Percentiles rank a stretch among this genome's conserved stretches.
Evolutionary conservation across 2,888 invertebrate genomes (phyloP).

Genomic region (Acleris sparsana): DNA sequence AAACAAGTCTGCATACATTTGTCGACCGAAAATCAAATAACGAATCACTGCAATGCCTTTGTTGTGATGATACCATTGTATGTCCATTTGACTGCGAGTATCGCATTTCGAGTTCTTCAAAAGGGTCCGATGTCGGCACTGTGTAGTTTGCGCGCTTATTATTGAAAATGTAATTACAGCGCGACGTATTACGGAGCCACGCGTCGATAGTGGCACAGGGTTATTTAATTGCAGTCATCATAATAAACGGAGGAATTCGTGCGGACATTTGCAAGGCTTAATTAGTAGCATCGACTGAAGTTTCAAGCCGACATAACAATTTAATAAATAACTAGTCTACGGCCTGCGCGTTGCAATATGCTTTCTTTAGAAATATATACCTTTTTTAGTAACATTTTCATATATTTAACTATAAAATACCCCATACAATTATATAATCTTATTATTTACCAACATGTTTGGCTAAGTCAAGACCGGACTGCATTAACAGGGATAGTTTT

Average conservation of each 20-base stretch:
- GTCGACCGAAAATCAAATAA: constrained; percentile 5
- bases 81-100: constrained; percentile 9
- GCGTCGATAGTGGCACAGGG: background rate
- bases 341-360: too few species aligned
- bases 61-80: constrained; percentile 25
- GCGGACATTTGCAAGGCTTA: background rate
- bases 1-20: too few species aligned
- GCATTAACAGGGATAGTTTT: too few species aligned
- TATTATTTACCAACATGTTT: too few species aligned
- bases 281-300: too few species aligned
- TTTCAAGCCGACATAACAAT: too few species aligned
- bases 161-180: constrained; percentile 13
- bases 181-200: background rate
- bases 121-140: constrained; percentile 7
- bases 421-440: too few species aligned
- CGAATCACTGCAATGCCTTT: constrained; percentile 35
- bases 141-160: constrained; percentile 8
- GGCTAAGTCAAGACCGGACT: too few species aligned
- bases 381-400: too few species aligned
- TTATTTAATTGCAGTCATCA: constrained; percentile 1
- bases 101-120: constrained; percentile 19
- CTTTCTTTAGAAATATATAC: too few species aligned
- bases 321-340: too few species aligned
- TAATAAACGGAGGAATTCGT: background rate
- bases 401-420: too few species aligned